Evolutionary conservation across 2,113 vertebrate species (phyloP).

Genomic region (Anarrhichthys ocellatus): DNA sequence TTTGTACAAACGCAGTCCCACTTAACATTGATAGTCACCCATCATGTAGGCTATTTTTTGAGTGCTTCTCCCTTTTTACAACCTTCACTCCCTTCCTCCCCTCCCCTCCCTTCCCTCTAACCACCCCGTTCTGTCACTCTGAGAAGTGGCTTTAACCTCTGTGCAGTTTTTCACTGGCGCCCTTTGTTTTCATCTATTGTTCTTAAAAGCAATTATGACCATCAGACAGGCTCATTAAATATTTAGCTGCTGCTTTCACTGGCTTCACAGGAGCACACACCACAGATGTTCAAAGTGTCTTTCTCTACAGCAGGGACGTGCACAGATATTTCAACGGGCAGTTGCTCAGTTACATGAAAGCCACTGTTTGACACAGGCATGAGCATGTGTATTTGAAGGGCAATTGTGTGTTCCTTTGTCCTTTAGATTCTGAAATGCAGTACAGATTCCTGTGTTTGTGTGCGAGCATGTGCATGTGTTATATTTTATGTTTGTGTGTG

Average conservation of each 20-base stretch:
- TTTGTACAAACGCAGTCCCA: conserved; percentile 44
- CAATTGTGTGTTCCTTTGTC: conserved; percentile 13
- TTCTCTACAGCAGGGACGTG: conserved; percentile 11
- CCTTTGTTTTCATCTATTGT: conserved; percentile 78
- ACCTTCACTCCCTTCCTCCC: neutral
- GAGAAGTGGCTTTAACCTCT: conserved; percentile 55
- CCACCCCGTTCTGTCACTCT: conserved; percentile 47
- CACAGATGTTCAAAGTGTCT: conserved; percentile 65
- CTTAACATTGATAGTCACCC: conserved; percentile 65
- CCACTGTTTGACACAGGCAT: conserved; percentile 22
- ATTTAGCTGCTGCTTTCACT: conserved; percentile 71
- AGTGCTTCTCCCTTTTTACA: conserved; percentile 34
- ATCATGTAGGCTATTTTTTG: conserved; percentile 57
- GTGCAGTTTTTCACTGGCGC: conserved; percentile 35
- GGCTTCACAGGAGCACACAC: conserved; percentile 56
- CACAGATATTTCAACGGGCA: conserved; percentile 37
- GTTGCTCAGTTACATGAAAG: conserved; percentile 46
- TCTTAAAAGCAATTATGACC: conserved; percentile 78
- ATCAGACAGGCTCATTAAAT: conserved; percentile 78
- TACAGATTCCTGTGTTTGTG: neutral
- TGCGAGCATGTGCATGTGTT: neutral
- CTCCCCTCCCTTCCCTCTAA: neutral
- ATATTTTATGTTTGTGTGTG: neutral
- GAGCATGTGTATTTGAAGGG: conserved; percentile 7
- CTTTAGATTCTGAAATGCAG: neutral